Conservation (phyloP, 64 coral and sea anemone species). For the Dendronephthya gigantea region DNA sequence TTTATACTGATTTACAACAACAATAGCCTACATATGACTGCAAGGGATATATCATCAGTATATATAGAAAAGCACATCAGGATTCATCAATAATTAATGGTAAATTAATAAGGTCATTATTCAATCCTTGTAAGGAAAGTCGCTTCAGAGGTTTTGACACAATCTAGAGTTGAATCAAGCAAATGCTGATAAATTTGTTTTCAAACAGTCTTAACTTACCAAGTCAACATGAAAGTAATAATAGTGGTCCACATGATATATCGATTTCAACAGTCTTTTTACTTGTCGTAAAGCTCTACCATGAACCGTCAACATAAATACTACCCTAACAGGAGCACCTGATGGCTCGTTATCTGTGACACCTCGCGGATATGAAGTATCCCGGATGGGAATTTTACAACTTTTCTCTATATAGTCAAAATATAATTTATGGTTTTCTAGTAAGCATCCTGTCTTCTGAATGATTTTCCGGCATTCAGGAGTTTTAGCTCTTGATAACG, state of each 20-base stretch:
- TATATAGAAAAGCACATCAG: too few relatives aligned
- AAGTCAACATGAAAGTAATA: conserved; percentile 95
- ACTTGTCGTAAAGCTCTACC: conserved; percentile 83
- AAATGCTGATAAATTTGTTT: too few relatives aligned
- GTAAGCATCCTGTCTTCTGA: conserved; percentile 64
- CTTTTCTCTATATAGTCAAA: conserved; percentile 47
- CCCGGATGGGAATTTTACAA: conserved; percentile 51
- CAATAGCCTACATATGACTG: too few relatives aligned
- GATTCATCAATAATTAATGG: too few relatives aligned
- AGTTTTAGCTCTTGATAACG: conserved; percentile 60
- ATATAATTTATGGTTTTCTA: conserved; percentile 74
- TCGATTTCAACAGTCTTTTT: conserved; percentile 70
- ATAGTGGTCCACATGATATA: conserved; percentile 85
- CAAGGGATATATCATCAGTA: too few relatives aligned
- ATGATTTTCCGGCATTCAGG: conserved; percentile 64
- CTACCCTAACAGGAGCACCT: conserved; percentile 74
- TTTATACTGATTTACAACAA: too few relatives aligned
- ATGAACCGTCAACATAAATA: conserved; percentile 63
- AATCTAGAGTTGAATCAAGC: too few relatives aligned
- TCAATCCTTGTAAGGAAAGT: too few relatives aligned
- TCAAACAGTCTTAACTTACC: too few relatives aligned
- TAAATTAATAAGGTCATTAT: too few relatives aligned
- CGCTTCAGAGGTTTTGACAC: too few relatives aligned
- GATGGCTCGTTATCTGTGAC: conserved; percentile 32
- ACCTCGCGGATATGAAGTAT: conserved; percentile 45